phyloP scores from a whole-genome alignment of 2,113 vertebrate genomes.

The Dicentrarchus labrax region DNA sequence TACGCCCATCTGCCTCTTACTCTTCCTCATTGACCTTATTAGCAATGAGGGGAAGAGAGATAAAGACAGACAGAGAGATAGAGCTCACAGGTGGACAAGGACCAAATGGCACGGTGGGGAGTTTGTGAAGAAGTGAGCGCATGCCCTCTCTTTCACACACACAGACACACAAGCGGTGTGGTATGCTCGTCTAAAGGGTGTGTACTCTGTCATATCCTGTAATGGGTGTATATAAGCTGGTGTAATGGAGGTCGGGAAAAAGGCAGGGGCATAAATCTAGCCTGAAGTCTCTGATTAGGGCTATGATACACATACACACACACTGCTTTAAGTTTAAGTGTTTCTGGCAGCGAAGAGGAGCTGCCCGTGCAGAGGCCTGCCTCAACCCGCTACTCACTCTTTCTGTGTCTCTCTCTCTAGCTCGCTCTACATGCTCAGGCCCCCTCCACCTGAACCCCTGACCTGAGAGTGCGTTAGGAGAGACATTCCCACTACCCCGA shows the following conservation, averaged over 20 bases:
- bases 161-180: constrained; percentile 57
- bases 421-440: constrained; percentile 68
- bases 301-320: constrained; percentile 72
- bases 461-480: constrained; percentile 80
- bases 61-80: constrained; percentile 68
- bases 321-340: constrained; percentile 80
- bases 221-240: constrained; percentile 86
- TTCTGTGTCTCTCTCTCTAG: constrained; percentile 53
- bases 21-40: constrained; percentile 83
- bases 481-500: constrained; percentile 81
- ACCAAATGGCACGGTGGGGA: constrained; percentile 76
- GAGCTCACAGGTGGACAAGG: constrained; percentile 77
- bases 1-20: constrained; percentile 74
- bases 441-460: constrained; percentile 83
- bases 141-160: constrained; percentile 60
- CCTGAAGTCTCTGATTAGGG: constrained; percentile 82
- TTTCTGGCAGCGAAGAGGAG: constrained; percentile 81
- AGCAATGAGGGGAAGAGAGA: constrained; percentile 68
- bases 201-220: constrained; percentile 85
- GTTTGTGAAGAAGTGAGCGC: constrained; percentile 59
- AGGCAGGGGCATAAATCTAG: constrained; percentile 85
- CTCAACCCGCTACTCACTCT: constrained; percentile 71
- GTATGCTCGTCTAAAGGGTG: constrained; percentile 78
- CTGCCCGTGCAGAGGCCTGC: constrained; percentile 75
- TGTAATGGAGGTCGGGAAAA: constrained; percentile 85